Evolutionary conservation across 2,113 vertebrate genomes (phyloP).

Genomic region (Rhipidura dahli): DNA sequence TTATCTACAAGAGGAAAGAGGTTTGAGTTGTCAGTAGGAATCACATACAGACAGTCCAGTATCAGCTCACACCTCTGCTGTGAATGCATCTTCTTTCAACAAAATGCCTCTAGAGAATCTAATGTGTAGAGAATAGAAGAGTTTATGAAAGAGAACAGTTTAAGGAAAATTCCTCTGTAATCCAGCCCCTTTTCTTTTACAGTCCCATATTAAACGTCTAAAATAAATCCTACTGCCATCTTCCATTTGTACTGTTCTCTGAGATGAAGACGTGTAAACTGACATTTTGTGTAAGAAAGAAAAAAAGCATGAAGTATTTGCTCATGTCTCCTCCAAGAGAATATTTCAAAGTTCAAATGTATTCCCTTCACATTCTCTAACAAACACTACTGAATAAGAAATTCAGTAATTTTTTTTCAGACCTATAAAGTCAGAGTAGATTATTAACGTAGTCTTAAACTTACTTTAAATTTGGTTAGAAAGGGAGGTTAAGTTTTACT

Average conservation of each 20-base stretch:
- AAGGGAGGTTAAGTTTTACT: not conserved
- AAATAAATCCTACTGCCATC: not conserved
- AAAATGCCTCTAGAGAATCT: not conserved
- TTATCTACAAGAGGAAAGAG: conserved; percentile 74
- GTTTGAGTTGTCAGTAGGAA: not conserved
- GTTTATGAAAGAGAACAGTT: not conserved
- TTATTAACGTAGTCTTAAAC: not conserved
- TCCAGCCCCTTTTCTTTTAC: not conserved
- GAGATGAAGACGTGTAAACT: not conserved
- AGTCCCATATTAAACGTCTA: not conserved
- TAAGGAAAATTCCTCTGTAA: not conserved
- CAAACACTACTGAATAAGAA: not conserved
- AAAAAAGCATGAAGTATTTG: not conserved
- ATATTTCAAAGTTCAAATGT: no score
- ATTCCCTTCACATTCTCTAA: not conserved
- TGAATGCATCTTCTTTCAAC: not conserved
- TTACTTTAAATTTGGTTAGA: not conserved
- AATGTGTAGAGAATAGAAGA: not conserved
- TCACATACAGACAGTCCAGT: not conserved
- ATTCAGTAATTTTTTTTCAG: not conserved
- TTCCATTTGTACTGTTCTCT: not conserved
- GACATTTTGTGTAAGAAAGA: not conserved
- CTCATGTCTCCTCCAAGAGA: not conserved
- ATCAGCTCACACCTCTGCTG: not conserved
- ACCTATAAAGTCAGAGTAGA: not conserved